Base-by-base conservation (phyloP, 2,888 invertebrate genomes). In the Parnassius smintheus region DNA sequence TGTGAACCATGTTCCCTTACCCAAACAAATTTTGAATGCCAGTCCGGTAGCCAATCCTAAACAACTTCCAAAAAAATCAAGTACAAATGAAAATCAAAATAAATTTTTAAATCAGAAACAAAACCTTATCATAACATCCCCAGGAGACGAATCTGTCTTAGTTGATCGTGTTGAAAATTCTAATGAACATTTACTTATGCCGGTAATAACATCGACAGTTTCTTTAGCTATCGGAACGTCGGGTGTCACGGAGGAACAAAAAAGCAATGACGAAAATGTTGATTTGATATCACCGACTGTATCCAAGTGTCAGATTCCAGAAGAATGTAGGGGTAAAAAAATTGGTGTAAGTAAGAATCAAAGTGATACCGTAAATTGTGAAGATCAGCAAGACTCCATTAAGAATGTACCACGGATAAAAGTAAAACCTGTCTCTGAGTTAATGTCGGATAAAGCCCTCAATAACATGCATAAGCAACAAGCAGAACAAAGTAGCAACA, bases 1-100 rank as follows among this genome's bases (percentile, higher is more conserved):
- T 73, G 70, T 74, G 42, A 84, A 76, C 72, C 35, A 35, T 35
- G 35, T 35, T 35, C 35, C 35, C 35, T 4, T 35, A 7, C 35
- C 35, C 35, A 3, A 2, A 35, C 35, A 35, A 35, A 35, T 35
- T 35, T 35, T 35, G 35, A 35, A 35, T 35, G 35, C 35, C 35
- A 35, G 35, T 35, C 91, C 91, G 48, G 91, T 88, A 13, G 76
- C 84, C 46, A 86, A 88, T 68, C 91, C 91, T 7, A 91, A 85
- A 74, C 81, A 85, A 73, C 71, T 88, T 22, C 87, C 85, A n/a
- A 81, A 80, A 66, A 88, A 85, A 58, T 67, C 67, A 46, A 62
- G 66, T 2, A n/a, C 18, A 44, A 18, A 25, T 3, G n/a, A 11
- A 58, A 42, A 42, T 41, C n/a, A 9, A 13, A 35, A 41, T 35